These are phyloP conservation scores for Ciona savignyi DNA, from an alignment of 23 tunicate genomes.

Conservation along the genomic window DNA sequence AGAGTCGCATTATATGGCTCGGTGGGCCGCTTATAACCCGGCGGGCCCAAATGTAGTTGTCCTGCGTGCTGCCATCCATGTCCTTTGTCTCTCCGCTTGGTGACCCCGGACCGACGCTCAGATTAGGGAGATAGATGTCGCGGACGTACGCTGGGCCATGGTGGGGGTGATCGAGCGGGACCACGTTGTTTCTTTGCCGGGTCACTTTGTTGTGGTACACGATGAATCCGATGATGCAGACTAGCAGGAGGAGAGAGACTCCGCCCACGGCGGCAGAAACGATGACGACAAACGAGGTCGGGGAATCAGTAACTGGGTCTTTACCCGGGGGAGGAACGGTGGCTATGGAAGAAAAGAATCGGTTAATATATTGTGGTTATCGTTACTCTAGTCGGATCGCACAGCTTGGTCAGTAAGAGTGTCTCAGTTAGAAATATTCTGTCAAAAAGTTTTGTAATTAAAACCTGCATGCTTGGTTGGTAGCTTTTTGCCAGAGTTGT, in stretches of 20 bases:
- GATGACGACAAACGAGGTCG: constrained; percentile 11
- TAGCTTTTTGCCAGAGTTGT: too few species aligned
- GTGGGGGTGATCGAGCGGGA: constrained; percentile 12
- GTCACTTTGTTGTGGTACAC: constrained; percentile 28
- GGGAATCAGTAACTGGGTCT: neutral
- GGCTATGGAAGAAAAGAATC: too few species aligned
- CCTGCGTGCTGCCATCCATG: neutral
- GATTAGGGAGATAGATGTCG: constrained; percentile 19
- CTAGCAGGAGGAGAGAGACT: constrained; percentile 4
- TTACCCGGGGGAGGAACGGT: too few species aligned
- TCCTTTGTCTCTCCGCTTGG: neutral
- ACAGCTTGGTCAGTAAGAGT: too few species aligned
- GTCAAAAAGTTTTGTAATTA: too few species aligned
- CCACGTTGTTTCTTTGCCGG: constrained; percentile 16
- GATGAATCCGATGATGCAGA: constrained; percentile 7
- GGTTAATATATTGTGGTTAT: too few species aligned
- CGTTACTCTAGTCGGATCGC: too few species aligned
- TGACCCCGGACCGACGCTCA: neutral
- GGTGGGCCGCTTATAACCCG: constrained; percentile 26
- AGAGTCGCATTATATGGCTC: neutral
- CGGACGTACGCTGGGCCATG: constrained; percentile 10
- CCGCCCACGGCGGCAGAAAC: constrained; percentile 32
- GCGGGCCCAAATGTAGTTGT: constrained; percentile 31
- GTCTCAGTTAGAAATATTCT: too few species aligned
- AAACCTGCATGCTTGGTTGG: too few species aligned